These are phyloP conservation scores for Philopedon plagiatum DNA, from an alignment of 2,888 invertebrate genomes.

Conservation along the genomic window DNA sequence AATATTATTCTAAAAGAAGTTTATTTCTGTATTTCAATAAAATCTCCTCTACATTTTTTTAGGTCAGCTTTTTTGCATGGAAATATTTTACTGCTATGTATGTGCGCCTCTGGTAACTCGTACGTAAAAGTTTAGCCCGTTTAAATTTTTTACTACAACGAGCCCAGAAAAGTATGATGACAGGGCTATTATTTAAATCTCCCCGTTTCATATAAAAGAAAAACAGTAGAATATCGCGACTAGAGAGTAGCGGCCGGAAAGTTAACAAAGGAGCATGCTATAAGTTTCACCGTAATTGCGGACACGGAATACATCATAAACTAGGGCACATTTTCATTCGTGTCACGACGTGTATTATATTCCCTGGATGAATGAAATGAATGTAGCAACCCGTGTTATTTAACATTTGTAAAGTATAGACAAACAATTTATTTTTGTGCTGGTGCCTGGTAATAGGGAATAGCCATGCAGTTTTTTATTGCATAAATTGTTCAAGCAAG, in stretches of 20 bases:
- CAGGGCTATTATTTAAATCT: slow-evolving; percentile 21
- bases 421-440: too few species aligned
- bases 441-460: too few species aligned
- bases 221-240: slow-evolving; percentile 12
- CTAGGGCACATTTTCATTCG: slow-evolving; percentile 18
- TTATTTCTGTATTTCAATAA: too few species aligned
- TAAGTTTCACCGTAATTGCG: slow-evolving; percentile 21
- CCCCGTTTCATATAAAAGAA: slow-evolving; percentile 12
- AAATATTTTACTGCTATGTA: not conserved
- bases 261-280: slow-evolving; percentile 25
- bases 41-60: too few species aligned
- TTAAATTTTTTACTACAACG: slow-evolving; percentile 15
- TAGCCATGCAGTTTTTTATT: too few species aligned
- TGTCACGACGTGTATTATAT: slow-evolving; percentile 18
- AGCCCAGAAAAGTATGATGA: slow-evolving; percentile 17
- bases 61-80: too few species aligned
- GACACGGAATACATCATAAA: slow-evolving; percentile 33
- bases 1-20: too few species aligned
- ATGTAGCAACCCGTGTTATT: not conserved
- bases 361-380: slow-evolving; percentile 18
- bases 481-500: too few species aligned
- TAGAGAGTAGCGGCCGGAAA: slow-evolving; percentile 13
- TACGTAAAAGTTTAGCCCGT: slow-evolving; percentile 5
- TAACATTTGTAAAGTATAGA: not conserved
- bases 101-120: not conserved